phyloP scores from a whole-genome alignment of 2,888 invertebrate genomes.

The Drosophila borealis region DNA sequence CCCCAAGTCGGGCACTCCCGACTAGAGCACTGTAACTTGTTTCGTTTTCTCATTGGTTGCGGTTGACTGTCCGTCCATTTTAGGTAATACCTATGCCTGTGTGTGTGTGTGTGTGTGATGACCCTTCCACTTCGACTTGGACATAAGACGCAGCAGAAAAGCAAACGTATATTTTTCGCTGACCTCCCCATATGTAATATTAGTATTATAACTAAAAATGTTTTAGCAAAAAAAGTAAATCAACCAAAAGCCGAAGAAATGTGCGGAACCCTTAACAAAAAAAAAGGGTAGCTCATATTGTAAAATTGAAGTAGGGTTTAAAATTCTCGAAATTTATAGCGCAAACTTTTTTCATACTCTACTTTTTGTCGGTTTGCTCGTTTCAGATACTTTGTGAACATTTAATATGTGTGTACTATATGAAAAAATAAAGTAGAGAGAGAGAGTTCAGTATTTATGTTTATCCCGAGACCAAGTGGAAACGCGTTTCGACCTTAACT shows the following conservation, averaged over 20 bases:
- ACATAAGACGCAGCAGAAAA: slow-evolving; percentile 27
- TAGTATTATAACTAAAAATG: slow-evolving; percentile 42
- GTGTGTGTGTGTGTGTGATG: slow-evolving; percentile 16
- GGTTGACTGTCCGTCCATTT: slow-evolving; percentile 23
- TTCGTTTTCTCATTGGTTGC: slow-evolving; percentile 9
- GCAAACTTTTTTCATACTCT: background rate
- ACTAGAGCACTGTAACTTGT: background rate
- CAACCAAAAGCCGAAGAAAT: slow-evolving; percentile 18
- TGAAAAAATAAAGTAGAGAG: too few species aligned
- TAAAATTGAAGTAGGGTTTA: slow-evolving; percentile 15
- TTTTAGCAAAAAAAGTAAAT: slow-evolving; percentile 1
- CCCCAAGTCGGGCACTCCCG: background rate
- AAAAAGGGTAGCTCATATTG: slow-evolving; percentile 43
- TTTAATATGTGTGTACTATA: background rate
- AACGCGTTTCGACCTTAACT: background rate
- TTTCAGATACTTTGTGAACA: background rate
- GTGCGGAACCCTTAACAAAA: slow-evolving; percentile 12
- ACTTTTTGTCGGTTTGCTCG: too few species aligned
- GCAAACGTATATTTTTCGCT: slow-evolving; percentile 10
- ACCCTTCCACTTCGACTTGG: slow-evolving; percentile 20
- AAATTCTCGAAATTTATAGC: slow-evolving; percentile 61
- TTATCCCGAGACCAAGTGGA: too few species aligned
- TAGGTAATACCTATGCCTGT: slow-evolving; percentile 5
- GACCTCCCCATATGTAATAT: slow-evolving; percentile 29
- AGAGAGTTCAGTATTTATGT: too few species aligned